These are phyloP conservation scores for Holocentrus rufus DNA, from an alignment of 2,797 vertebrate species.

Conservation along the genomic window DNA sequence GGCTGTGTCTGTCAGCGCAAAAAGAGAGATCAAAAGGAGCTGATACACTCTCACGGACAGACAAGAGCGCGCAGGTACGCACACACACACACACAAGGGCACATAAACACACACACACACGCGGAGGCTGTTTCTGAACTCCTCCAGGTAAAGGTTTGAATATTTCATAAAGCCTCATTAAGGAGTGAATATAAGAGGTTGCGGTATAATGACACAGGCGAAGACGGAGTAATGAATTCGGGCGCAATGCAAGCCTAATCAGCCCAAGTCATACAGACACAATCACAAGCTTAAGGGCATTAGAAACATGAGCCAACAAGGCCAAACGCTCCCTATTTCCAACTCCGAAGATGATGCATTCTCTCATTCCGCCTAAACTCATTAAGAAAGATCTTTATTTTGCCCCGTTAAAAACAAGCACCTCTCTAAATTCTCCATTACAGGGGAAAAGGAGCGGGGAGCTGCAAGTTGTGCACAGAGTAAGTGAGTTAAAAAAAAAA, in stretches of 20 bases:
- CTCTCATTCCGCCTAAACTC: conserved; percentile 14
- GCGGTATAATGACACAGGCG: conserved; percentile 62
- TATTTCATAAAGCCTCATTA: conserved; percentile 79
- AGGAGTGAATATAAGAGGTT: conserved; percentile 63
- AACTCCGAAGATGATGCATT: conserved; percentile 2
- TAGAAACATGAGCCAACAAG: conserved; percentile 38
- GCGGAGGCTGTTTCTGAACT: conserved; percentile 9
- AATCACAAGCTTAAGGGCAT: conserved; percentile 59
- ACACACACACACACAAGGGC: conserved; percentile 15
- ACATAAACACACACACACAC: conserved; percentile 30
- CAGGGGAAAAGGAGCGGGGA: neutral
- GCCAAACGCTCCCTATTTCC: conserved; percentile 37
- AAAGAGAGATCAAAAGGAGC: conserved; percentile 60
- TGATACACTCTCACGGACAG: conserved; percentile 34
- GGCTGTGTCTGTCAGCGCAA: conserved; percentile 42
- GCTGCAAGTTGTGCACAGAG: neutral
- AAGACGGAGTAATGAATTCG: conserved; percentile 67
- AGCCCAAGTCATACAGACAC: conserved; percentile 50
- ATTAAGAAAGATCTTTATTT: conserved; percentile 25
- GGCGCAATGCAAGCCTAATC: conserved; percentile 59
- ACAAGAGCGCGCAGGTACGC: conserved; percentile 19
- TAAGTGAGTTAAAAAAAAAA: conserved; percentile 10
- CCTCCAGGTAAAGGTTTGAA: conserved; percentile 73
- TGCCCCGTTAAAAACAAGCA: neutral
- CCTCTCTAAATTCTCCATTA: neutral